Percentiles rank a stretch among this genome's conserved stretches.
Conservation (phyloP, 2,888 invertebrate genomes). For the Tholera decimalis region DNA sequence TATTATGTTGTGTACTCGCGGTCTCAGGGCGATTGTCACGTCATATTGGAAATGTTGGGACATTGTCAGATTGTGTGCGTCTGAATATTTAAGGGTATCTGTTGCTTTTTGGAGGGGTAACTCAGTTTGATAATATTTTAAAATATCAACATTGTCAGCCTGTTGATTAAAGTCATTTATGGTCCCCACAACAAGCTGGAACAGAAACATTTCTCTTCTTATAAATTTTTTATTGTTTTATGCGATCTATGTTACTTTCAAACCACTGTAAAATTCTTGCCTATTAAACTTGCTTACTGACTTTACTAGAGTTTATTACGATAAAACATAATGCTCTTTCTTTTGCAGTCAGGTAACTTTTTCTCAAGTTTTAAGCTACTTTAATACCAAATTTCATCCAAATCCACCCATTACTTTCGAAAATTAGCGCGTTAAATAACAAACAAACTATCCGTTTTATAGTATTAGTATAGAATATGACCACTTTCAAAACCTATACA, state of each 20-base stretch:
- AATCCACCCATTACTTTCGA: too few species aligned
- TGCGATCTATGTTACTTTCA: background rate
- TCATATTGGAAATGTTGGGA: slow-evolving; percentile 19
- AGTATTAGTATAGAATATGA: background rate
- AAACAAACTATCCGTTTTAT: too few species aligned
- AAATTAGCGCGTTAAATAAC: too few species aligned
- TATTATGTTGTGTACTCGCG: slow-evolving; percentile 28
- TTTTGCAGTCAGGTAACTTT: too few species aligned
- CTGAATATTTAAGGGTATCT: slow-evolving; percentile 27
- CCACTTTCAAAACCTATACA: slow-evolving; percentile 6
- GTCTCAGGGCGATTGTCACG: slow-evolving; percentile 35
- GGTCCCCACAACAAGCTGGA: background rate
- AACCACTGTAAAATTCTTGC: too few species aligned
- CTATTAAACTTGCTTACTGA: too few species aligned
- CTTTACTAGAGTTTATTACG: too few species aligned
- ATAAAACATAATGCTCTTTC: too few species aligned
- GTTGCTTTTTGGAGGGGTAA: slow-evolving; percentile 15
- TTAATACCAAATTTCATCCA: too few species aligned
- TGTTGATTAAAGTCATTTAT: too few species aligned
- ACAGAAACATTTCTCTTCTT: background rate
- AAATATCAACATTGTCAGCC: background rate
- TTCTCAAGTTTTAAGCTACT: too few species aligned
- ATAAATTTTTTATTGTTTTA: background rate
- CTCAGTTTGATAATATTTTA: background rate
- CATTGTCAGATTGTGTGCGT: slow-evolving; percentile 18